phyloP scores from a whole-genome alignment of 2,888 invertebrate genomes.

The Caenorhabditis japonica region DNA sequence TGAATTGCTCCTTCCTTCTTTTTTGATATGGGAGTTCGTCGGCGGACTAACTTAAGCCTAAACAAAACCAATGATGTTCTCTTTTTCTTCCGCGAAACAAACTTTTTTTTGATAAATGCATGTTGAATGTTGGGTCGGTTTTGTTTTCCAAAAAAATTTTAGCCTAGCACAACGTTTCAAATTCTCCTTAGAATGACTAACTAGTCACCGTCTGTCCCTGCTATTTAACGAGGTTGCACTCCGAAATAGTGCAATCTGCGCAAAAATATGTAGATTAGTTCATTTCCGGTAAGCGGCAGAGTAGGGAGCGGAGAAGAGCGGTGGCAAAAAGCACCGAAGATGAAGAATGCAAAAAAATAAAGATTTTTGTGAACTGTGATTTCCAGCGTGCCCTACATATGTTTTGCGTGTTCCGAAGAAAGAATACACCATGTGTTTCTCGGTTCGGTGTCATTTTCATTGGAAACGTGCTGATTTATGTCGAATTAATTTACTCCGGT shows the following conservation, averaged over 20 bases:
- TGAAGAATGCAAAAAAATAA: slow-evolving; percentile 17
- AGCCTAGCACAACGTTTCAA: too few relatives aligned
- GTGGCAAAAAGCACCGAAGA: slow-evolving; percentile 9
- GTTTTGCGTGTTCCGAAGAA: slow-evolving; percentile 34
- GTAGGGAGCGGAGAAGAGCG: slow-evolving; percentile 6
- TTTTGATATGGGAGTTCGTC: neutral
- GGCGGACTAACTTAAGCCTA: too few relatives aligned
- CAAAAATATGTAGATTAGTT: slow-evolving; percentile 45
- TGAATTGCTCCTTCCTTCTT: slow-evolving; percentile 17
- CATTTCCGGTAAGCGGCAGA: too few relatives aligned
- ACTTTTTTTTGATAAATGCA: too few relatives aligned
- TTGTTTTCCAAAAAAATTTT: too few relatives aligned
- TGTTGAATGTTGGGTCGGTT: too few relatives aligned
- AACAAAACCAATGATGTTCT: too few relatives aligned
- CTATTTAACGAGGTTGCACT: neutral
- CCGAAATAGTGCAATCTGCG: slow-evolving; percentile 40
- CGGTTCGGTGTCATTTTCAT: slow-evolving; percentile 12
- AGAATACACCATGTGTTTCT: slow-evolving; percentile 44
- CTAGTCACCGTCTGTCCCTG: slow-evolving; percentile 11
- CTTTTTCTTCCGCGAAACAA: too few relatives aligned
- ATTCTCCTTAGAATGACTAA: neutral
- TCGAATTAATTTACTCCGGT: slow-evolving; percentile 46
- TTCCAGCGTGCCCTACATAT: slow-evolving; percentile 26
- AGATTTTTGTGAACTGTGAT: slow-evolving; percentile 40
- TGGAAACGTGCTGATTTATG: slow-evolving; percentile 51